Base-by-base conservation (phyloP, 2,888 invertebrate genomes). In the Eristalinus aeneus region DNA sequence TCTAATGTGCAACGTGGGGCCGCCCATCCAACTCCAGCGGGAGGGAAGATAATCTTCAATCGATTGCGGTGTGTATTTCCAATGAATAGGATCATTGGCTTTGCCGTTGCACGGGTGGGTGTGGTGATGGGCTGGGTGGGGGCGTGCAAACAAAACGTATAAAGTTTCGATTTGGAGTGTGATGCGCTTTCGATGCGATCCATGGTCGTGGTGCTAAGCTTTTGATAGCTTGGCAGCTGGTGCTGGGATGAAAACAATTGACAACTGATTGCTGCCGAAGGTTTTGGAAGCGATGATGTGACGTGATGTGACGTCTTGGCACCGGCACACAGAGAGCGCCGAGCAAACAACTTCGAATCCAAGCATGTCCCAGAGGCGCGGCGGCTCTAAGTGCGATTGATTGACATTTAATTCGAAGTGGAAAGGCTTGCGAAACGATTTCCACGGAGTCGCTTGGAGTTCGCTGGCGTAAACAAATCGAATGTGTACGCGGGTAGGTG, bases 191-290 rank as follows among this genome's bases (percentile, higher is more conserved):
- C 64, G 27, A 32, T 32, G 32, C 63, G 23, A 23, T 11, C n/a
- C 36, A 53, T 68, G 63, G 27, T 53, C 46, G 46, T 46, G 46
- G 46, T 46, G 46, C n/a, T 16, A 46, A 16, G 46, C 46, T 16
- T 58, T 34, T 60, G 22, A 71, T 39, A 60, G 60, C 60, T 71
- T 39, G 36, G 23, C 2, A 36, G 60, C 20, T 34, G 8, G 16
- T 1, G 36, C 11, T n/a, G 16, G 39, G 39, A 27, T 53, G 72
- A 53, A 67, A 73, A 69, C 61, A 85, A 76, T 72, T 58, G 80
- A 73, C 71, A 76, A 72, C 67, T 72, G 71, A 75, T 76, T 67
- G 56, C 69, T 78, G 31, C 16, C n/a, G 32, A 39, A 27, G 32
- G 23, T 34, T 46, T 46, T 78, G n/a, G 78, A n/a, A n/a, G n/a